These are phyloP conservation scores for Semaprochilodus insignis DNA, from an alignment of 2,797 vertebrate species.

Conservation along the genomic window DNA sequence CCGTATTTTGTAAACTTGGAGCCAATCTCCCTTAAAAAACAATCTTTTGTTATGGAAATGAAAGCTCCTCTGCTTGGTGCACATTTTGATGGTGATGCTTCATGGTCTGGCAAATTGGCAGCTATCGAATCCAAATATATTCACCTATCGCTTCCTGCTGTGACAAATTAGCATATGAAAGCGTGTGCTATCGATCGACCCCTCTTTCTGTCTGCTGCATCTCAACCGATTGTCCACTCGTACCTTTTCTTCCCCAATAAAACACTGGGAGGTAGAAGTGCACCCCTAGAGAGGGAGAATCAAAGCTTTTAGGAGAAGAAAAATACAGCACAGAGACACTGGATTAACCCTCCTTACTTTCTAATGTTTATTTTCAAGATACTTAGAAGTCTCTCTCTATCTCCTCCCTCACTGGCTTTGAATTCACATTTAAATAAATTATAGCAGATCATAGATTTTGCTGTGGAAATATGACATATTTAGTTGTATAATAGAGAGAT, in stretches of 20 bases:
- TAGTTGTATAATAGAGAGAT: not conserved
- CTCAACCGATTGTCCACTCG: conserved; percentile 34
- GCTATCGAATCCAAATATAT: conserved; percentile 48
- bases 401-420: conserved; percentile 7
- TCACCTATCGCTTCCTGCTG: conserved; percentile 55
- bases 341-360: conserved; percentile 4
- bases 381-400: conserved; percentile 19
- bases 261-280: conserved; percentile 25
- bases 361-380: conserved; percentile 28
- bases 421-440: conserved; percentile 40
- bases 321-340: not conserved
- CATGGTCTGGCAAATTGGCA: conserved; percentile 48
- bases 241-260: conserved; percentile 13
- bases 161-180: conserved; percentile 59
- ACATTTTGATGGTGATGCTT: conserved; percentile 31
- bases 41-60: conserved; percentile 56
- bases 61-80: conserved; percentile 17
- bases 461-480: not conserved
- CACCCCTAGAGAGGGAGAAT: conserved; percentile 31
- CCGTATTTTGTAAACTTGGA: conserved; percentile 36
- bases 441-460: conserved; percentile 33
- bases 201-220: conserved; percentile 30
- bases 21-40: conserved; percentile 28
- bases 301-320: conserved; percentile 37
- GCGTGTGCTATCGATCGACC: conserved; percentile 50